Evolutionary conservation across 2,797 vertebrate species (phyloP).

Genomic region (Lemur catta): DNA sequence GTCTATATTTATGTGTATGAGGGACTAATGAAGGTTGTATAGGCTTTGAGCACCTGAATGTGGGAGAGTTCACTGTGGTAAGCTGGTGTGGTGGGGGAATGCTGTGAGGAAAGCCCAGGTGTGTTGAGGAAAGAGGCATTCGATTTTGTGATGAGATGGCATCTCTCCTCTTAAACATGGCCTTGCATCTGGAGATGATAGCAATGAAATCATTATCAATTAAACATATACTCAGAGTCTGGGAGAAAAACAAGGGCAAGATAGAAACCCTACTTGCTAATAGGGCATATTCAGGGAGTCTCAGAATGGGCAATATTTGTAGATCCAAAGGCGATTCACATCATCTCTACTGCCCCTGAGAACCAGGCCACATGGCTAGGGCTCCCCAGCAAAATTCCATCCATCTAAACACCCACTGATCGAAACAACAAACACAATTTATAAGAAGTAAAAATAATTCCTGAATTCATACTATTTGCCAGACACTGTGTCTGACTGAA

Average conservation of each 20-base stretch:
- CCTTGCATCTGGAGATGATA: background rate
- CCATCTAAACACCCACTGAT: background rate
- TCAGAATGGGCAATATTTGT: background rate
- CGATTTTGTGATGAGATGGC: background rate
- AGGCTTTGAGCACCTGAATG: background rate
- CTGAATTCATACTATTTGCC: background rate
- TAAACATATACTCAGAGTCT: background rate
- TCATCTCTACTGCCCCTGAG: background rate
- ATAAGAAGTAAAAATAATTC: background rate
- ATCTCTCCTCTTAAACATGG: background rate
- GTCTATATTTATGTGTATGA: background rate
- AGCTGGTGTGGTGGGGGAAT: rapidly evolving
- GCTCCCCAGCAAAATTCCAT: background rate
- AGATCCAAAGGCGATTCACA: background rate
- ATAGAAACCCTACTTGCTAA: background rate
- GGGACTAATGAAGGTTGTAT: background rate
- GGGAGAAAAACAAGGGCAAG: background rate
- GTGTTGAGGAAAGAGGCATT: background rate
- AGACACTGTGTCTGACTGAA: background rate
- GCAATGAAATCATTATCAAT: background rate
- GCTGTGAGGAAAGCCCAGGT: background rate
- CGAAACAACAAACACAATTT: background rate
- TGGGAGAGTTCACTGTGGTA: background rate
- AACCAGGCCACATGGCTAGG: background rate
- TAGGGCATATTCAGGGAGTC: background rate